Evolutionary conservation across 2,888 invertebrate genomes (phyloP).

Genomic region (Micoletzkya japonica): DNA sequence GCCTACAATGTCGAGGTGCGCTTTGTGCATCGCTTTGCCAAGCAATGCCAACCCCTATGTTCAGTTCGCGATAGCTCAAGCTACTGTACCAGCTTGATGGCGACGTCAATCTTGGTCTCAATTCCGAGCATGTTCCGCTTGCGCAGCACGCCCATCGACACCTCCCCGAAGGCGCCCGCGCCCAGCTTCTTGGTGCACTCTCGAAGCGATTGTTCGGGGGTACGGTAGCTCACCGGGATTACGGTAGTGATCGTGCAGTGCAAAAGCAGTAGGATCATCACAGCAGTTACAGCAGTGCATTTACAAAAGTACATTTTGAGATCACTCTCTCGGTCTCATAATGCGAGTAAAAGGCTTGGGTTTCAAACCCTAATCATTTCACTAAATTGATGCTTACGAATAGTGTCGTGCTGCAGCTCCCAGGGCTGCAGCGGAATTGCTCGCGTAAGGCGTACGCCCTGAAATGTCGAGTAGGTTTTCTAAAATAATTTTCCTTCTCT

Average conservation of each 20-base stretch:
- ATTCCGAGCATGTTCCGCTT: slow-evolving; percentile 9
- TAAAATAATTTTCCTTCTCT: not conserved
- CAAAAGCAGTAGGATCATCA: no score
- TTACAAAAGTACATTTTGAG: no score
- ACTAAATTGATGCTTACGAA: no score
- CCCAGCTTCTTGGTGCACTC: slow-evolving; percentile 25
- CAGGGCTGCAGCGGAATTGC: no score
- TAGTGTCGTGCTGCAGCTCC: no score
- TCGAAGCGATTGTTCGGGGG: no score
- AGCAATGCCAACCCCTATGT: not conserved
- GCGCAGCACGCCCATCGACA: slow-evolving; percentile 4
- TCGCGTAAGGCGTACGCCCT: no score
- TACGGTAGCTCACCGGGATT: no score
- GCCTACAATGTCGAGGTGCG: not conserved
- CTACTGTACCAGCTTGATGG: slow-evolving; percentile 17
- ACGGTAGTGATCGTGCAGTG: no score
- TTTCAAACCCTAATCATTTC: not conserved
- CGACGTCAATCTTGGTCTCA: slow-evolving; percentile 1
- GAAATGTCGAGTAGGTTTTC: slow-evolving; percentile 1
- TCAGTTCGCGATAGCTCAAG: no score
- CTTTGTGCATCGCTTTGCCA: not conserved
- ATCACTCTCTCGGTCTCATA: slow-evolving; percentile 6
- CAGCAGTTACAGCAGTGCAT: no score
- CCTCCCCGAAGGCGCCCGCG: slow-evolving; percentile 26
- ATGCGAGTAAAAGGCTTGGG: not conserved